phyloP scores from a whole-genome alignment of 2,113 vertebrate genomes.

The Syngnathus floridae region DNA sequence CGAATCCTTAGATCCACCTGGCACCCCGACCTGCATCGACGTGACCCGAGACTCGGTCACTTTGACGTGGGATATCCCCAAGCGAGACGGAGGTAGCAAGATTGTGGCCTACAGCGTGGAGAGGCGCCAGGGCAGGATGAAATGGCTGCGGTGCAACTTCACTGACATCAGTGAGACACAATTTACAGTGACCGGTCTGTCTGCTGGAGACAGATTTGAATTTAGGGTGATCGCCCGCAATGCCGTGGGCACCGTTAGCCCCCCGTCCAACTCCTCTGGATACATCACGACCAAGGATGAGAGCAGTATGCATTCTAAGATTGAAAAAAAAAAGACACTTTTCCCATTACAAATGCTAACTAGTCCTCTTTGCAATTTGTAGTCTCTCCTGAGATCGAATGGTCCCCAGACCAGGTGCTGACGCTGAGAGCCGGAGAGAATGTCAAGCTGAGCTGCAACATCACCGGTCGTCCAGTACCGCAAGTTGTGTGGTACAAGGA shows the following conservation, averaged over 20 bases:
- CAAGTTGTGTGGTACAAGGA: slow-evolving; percentile 91
- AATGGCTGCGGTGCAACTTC: slow-evolving; percentile 96
- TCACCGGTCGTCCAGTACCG: slow-evolving; percentile 88
- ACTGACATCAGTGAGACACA: slow-evolving; percentile 90
- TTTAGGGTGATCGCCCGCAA: slow-evolving; percentile 96
- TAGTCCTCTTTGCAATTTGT: slow-evolving; percentile 29
- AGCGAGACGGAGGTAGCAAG: slow-evolving; percentile 90
- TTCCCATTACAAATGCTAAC: not conserved
- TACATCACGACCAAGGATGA: slow-evolving; percentile 97
- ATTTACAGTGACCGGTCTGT: slow-evolving; percentile 87
- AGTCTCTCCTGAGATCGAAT: slow-evolving; percentile 90
- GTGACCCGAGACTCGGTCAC: slow-evolving; percentile 94
- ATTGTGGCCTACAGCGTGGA: slow-evolving; percentile 95
- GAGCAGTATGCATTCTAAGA: slow-evolving; percentile 75
- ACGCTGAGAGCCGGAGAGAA: slow-evolving; percentile 87
- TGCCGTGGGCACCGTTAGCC: slow-evolving; percentile 92
- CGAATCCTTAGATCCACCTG: slow-evolving; percentile 82
- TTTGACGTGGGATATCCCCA: slow-evolving; percentile 86
- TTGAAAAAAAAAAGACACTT: not conserved
- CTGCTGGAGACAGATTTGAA: slow-evolving; percentile 88
- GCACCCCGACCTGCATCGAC: slow-evolving; percentile 92
- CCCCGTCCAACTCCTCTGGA: slow-evolving; percentile 93
- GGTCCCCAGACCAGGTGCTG: slow-evolving; percentile 81
- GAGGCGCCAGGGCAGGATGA: slow-evolving; percentile 83
- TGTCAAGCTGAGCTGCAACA: slow-evolving; percentile 79